Conservation (phyloP, 2,888 invertebrate genomes). For the Abscondita cerata region DNA sequence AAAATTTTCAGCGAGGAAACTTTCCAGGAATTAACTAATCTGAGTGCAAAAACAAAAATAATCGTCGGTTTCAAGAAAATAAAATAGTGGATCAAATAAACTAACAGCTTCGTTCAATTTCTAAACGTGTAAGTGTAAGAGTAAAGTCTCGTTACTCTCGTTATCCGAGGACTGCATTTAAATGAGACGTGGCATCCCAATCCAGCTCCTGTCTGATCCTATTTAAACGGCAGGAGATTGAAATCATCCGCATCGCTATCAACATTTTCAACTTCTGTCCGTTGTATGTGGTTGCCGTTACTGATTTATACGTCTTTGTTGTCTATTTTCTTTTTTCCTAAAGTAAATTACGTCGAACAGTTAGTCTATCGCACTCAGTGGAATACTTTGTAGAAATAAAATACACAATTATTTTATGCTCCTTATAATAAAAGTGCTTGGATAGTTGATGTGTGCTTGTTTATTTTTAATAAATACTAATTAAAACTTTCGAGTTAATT, state of each 20-base stretch:
- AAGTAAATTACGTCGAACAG: slow-evolving; percentile 26
- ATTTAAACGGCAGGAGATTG: slow-evolving; percentile 50
- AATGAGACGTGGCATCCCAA: slow-evolving; percentile 41
- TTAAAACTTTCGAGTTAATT: too few relatives aligned
- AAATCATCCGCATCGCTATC: slow-evolving; percentile 48
- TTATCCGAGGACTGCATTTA: slow-evolving; percentile 44
- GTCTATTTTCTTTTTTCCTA: slow-evolving; percentile 18
- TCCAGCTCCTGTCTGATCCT: slow-evolving; percentile 43
- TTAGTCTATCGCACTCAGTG: slow-evolving; percentile 17
- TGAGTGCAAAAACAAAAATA: neutral
- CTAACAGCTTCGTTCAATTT: slow-evolving; percentile 38
- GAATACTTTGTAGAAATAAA: slow-evolving; percentile 15
- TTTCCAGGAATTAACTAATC: neutral
- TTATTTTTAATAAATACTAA: too few relatives aligned
- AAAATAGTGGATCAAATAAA: slow-evolving; percentile 18
- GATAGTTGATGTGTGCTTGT: too few relatives aligned
- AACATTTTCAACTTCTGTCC: slow-evolving; percentile 37
- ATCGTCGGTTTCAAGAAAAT: neutral
- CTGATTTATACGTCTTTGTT: slow-evolving; percentile 26
- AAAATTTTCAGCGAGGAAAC: slow-evolving; percentile 1
- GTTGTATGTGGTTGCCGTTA: slow-evolving; percentile 31
- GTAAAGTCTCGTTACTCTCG: slow-evolving; percentile 45
- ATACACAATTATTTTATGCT: neutral
- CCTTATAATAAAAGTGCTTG: too few relatives aligned
- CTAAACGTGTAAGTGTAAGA: slow-evolving; percentile 41